A percentile compares a stretch with the other conserved stretches of the same genome.
phyloP scores from a whole-genome alignment of 2,797 vertebrate genomes.

The Silurus aristotelis region DNA sequence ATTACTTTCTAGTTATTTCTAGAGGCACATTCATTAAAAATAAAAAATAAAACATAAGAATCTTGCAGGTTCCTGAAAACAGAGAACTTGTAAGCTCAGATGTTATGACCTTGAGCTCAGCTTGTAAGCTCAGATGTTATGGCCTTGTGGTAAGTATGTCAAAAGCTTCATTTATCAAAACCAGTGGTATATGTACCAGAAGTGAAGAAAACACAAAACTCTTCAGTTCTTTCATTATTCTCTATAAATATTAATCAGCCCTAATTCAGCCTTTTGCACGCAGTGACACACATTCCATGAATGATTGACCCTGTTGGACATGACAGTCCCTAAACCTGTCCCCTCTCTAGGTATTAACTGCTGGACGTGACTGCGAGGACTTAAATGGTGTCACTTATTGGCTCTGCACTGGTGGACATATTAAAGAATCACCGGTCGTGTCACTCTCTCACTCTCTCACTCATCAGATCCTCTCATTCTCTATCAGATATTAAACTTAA shows the following conservation, averaged over 20 bases:
- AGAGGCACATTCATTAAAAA: slow-evolving; percentile 19
- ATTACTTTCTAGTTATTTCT: slow-evolving; percentile 6
- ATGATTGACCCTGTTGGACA: slow-evolving; percentile 62
- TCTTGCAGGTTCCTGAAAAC: not conserved
- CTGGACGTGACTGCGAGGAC: slow-evolving; percentile 59
- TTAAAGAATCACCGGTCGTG: slow-evolving; percentile 60
- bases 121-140: not conserved
- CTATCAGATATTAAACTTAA: slow-evolving; percentile 53
- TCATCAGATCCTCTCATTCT: slow-evolving; percentile 55
- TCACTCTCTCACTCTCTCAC: slow-evolving; percentile 49
- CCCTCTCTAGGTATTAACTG: slow-evolving; percentile 75
- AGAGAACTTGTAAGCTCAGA: not conserved
- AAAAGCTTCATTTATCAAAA: not conserved
- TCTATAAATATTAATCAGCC: slow-evolving; percentile 33
- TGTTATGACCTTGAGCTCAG: too few species aligned
- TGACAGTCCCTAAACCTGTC: slow-evolving; percentile 46
- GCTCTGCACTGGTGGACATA: slow-evolving; percentile 68
- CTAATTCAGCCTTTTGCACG: slow-evolving; percentile 44
- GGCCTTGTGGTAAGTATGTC: not conserved
- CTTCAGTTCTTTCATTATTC: slow-evolving; percentile 18
- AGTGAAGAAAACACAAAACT: not conserved
- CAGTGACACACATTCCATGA: slow-evolving; percentile 60
- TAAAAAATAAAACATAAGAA: not conserved
- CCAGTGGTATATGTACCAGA: not conserved
- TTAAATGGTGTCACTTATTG: slow-evolving; percentile 72